Evolutionary conservation across 2,797 vertebrate species (phyloP), one percentile per base, ranked within the genome.

Genomic region (Pempheris klunzingeri): DNA sequence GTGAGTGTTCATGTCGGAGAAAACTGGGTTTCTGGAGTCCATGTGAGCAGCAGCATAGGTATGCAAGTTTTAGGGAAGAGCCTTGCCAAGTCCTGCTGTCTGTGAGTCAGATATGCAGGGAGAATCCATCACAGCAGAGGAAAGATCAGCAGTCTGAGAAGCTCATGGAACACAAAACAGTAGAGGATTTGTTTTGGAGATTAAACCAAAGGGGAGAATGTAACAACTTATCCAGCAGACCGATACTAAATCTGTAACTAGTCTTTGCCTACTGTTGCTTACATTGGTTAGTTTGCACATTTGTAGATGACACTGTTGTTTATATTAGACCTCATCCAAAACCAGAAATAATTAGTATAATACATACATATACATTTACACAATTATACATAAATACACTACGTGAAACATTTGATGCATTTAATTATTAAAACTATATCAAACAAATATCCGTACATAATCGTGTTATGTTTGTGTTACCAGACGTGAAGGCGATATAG

Each of bases 1-100:
- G n/a, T 32, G 96, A 96, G 83, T 94, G 96, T 94, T 87, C n/a
- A 18, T n/a, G 43, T 67, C 36, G 64, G 24, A 67, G 18, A 59
- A 14, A 43, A 17, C 9, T 26, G 30, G 17, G 30, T 32, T 54
- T 63, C 24, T 26, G 36, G n/a, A 34, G 1, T 49, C 3, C 2
- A 5, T 12, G 18, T 64, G n/a, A 69, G 47, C 43, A 64, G 22
- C 62, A 49, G 17, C 20, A 30, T 50, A 74, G 44, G 22, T 41
- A 11, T 49, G 28, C 26, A 22, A 4, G 24, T 22, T 65, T 63
- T 4, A 20, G 6, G 10, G 11, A 17, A 14, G 22, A 66, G 70
- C 34, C 24, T 26, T 32, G 47, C n/a, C 50, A 22, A 57, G 62
- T 79, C 55, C 30, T 43, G 26, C 47, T 24, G 28, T 20, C n/a